These are phyloP conservation scores for Fragum fragum DNA, from an alignment of 2,888 invertebrate genomes.

Conservation along the genomic window DNA sequence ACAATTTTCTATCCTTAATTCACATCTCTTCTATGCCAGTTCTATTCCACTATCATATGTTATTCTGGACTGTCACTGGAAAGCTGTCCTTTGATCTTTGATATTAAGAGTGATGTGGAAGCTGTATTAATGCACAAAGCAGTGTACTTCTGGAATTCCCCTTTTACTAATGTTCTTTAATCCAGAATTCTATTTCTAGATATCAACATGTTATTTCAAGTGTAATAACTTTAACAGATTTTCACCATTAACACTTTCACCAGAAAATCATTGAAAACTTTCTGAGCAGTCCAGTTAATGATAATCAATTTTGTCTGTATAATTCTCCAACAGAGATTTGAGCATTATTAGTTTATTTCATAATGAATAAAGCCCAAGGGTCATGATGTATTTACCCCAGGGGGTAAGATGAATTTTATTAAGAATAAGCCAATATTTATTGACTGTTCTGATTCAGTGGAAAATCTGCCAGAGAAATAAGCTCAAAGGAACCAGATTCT, in stretches of 20 bases:
- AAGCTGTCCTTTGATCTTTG: not conserved
- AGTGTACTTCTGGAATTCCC: not conserved
- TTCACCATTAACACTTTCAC: conserved; percentile 1
- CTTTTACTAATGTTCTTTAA: not conserved
- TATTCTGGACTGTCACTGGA: not conserved
- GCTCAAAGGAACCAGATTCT: conserved; percentile 10
- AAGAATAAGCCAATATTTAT: conserved; percentile 23
- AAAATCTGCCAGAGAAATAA: not conserved
- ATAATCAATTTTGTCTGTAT: conserved; percentile 13
- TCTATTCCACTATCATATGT: not conserved
- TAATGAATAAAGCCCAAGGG: conserved; percentile 20
- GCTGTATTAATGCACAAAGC: not conserved
- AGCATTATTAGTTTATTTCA: conserved; percentile 24
- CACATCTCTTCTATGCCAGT: not conserved
- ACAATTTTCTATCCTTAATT: no score
- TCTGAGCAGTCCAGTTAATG: conserved; percentile 18
- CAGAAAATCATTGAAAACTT: not conserved
- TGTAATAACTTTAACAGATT: conserved; percentile 25
- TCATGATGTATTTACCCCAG: not conserved
- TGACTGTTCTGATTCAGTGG: conserved; percentile 2
- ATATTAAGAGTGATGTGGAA: not conserved
- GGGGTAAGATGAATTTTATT: conserved; percentile 4
- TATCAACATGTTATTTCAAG: not conserved
- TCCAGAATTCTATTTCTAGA: not conserved
- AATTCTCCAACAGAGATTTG: not conserved